phyloP scores from a whole-genome alignment of 1,140 invertebrate genomes.

The Sinonovacula constricta region DNA sequence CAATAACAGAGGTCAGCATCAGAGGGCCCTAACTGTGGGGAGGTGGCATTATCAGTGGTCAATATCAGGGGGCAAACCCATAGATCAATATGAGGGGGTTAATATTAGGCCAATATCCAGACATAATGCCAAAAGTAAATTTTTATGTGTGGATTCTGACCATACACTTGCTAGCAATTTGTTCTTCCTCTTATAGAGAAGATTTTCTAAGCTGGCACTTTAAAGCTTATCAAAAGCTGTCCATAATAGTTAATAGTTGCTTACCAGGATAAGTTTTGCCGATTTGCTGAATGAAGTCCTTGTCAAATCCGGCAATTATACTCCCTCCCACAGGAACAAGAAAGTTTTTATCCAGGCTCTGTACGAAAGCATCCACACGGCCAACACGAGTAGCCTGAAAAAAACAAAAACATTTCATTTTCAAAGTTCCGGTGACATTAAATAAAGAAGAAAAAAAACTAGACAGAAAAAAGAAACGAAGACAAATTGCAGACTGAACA shows the following conservation, averaged over 20 bases:
- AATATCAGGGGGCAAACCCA: too few species aligned
- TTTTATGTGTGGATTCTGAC: neutral
- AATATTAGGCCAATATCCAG: too few species aligned
- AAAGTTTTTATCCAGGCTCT: constrained; percentile 94
- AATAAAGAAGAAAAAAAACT: too few species aligned
- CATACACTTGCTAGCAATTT: neutral
- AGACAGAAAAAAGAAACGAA: too few species aligned
- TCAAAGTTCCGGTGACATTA: too few species aligned
- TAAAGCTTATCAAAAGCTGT: neutral
- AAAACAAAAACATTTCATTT: too few species aligned
- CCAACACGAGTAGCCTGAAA: constrained; percentile 79
- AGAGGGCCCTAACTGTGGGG: too few species aligned
- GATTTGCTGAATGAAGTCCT: constrained; percentile 83
- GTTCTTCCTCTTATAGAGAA: neutral
- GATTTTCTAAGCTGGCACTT: neutral
- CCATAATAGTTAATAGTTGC: neutral
- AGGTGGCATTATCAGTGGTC: too few species aligned
- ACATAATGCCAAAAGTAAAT: too few species aligned
- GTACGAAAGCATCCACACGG: constrained; percentile 89
- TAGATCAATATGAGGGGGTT: too few species aligned
- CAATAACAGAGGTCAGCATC: too few species aligned
- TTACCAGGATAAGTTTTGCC: constrained; percentile 88
- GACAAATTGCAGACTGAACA: too few species aligned
- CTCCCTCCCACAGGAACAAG: constrained; percentile 93
- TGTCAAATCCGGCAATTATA: constrained; percentile 88